Conservation (phyloP, 92 coral and sea anemone species). For the Hydrozoanthus gracilis region DNA sequence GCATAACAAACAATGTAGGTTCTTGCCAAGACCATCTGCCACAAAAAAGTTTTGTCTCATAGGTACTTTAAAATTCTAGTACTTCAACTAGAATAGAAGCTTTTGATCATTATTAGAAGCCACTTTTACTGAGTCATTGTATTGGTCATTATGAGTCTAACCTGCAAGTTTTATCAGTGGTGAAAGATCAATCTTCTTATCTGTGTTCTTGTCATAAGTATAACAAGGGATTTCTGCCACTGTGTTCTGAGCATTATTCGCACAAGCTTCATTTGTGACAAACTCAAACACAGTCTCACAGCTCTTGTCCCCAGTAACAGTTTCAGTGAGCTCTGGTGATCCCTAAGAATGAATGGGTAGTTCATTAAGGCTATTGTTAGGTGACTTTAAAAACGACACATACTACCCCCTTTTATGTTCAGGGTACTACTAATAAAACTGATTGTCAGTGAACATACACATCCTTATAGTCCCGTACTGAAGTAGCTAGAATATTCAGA, state of each 20-base stretch:
- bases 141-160: background rate
- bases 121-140: too few species aligned
- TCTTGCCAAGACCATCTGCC: too few species aligned
- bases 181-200: constrained; percentile 78
- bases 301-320: constrained; percentile 30
- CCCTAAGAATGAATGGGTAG: constrained; percentile 58
- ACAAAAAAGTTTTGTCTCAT: too few species aligned
- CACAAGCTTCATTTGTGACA: constrained; percentile 90
- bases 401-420: too few species aligned
- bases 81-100: too few species aligned
- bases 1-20: too few species aligned
- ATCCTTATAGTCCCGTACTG: too few species aligned
- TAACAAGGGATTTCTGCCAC: constrained; percentile 88
- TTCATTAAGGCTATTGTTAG: background rate
- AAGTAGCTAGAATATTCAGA: too few species aligned
- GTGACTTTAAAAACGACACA: background rate
- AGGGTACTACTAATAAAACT: too few species aligned
- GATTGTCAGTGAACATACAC: too few species aligned
- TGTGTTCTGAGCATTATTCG: constrained; percentile 13
- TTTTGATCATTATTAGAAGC: too few species aligned
- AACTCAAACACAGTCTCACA: constrained; percentile 90
- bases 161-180: constrained; percentile 88
- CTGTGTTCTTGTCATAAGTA: constrained; percentile 43
- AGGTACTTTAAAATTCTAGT: too few species aligned
- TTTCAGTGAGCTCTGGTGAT: constrained; percentile 69